Percentiles rank a stretch among this genome's conserved stretches.
Conservation (phyloP, 2,888 invertebrate genomes). For the Lacanobia wlatinum region DNA sequence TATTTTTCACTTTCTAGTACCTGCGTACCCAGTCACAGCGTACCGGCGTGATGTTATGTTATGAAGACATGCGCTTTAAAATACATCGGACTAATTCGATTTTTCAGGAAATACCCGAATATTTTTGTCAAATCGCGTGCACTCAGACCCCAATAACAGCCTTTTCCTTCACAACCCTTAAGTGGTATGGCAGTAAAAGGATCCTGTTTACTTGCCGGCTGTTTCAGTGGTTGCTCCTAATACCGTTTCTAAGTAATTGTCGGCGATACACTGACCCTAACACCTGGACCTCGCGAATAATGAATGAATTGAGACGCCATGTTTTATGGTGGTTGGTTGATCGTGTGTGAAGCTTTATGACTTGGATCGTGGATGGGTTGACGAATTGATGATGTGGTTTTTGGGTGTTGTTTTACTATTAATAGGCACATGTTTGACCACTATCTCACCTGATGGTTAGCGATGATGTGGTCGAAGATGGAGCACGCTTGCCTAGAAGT, state of each 20-base stretch:
- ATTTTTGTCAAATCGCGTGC: conserved; percentile 33
- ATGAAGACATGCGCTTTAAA: too few species aligned
- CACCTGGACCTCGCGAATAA: conserved; percentile 71
- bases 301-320: conserved; percentile 68
- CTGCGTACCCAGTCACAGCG: too few species aligned
- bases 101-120: too few species aligned
- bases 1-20: too few species aligned
- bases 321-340: conserved; percentile 48
- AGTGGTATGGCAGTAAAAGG: conserved; percentile 77
- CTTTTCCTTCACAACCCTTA: conserved; percentile 73
- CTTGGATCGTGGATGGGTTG: conserved; percentile 20
- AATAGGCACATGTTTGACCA: too few species aligned
- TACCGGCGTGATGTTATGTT: too few species aligned
- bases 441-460: too few species aligned
- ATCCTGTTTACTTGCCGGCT: conserved; percentile 75
- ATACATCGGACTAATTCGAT: too few species aligned
- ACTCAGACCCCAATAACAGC: conserved; percentile 41
- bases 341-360: conserved; percentile 35
- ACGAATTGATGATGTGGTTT: conserved; percentile 28
- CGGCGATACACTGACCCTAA: conserved; percentile 68
- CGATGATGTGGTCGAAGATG: too few species aligned
- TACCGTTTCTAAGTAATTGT: conserved; percentile 79
- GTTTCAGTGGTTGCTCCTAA: conserved; percentile 72
- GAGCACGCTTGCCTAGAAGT: too few species aligned
- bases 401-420: not conserved